Conservation (phyloP, 2,113 vertebrate species). For the Chaetorhynchus papuensis region DNA sequence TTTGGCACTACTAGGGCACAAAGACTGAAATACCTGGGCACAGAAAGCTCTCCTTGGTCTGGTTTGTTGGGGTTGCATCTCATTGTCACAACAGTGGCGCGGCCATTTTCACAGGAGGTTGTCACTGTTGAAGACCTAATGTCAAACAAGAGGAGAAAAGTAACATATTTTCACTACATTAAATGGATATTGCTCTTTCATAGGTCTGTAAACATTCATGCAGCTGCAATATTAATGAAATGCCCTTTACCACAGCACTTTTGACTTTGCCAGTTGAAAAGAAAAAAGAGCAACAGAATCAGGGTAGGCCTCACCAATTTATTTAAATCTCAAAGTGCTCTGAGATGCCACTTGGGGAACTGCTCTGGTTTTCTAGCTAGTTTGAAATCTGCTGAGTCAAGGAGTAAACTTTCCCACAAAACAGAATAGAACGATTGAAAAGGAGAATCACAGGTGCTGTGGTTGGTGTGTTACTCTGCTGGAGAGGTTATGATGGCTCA, state of each 20-base stretch:
- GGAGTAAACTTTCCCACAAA: neutral
- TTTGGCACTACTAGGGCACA: neutral
- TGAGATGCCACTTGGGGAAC: neutral
- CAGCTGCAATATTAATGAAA: neutral
- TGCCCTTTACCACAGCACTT: neutral
- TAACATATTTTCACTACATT: neutral
- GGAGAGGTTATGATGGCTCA: neutral
- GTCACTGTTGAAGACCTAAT: slow-evolving; percentile 84
- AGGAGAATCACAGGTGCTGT: neutral
- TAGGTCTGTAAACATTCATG: neutral
- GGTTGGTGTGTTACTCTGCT: neutral
- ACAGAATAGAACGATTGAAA: accelerated
- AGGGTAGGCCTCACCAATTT: neutral
- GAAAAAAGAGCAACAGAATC: neutral
- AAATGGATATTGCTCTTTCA: neutral
- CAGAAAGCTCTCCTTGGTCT: slow-evolving; percentile 80
- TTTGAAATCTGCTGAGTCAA: neutral
- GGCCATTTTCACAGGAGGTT: slow-evolving; percentile 87
- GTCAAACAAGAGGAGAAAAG: neutral
- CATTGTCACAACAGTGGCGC: slow-evolving; percentile 85
- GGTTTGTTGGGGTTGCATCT: slow-evolving; percentile 84
- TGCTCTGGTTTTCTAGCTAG: neutral
- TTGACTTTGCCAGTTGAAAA: neutral
- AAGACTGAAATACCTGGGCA: slow-evolving; percentile 81
- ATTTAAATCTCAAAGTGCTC: neutral